Evolutionary conservation across 2,797 vertebrate species (phyloP), one percentile per base, ranked within the genome.

Genomic region (Tauraco hartlaubi): DNA sequence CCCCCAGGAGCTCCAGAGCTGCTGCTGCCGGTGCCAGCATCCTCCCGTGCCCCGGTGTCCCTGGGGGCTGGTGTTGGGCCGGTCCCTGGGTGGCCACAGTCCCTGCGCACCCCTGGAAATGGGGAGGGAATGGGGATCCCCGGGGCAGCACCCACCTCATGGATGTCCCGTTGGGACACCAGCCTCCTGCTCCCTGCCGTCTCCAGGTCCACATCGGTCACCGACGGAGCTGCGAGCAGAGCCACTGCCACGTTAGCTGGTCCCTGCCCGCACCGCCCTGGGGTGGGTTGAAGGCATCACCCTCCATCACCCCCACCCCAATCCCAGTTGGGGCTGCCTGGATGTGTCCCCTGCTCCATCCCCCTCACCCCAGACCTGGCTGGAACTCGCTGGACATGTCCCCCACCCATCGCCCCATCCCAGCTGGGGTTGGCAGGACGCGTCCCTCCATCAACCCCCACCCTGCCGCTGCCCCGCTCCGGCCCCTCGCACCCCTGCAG

Each of bases 81-180:
- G 49, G 12, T 62, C 31, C 33, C 29, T 2, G 7, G 9, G 37
- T 41, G 6, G 2, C 25, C 69, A 29, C 69, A 18, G 25, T 4
- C 13, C 9, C 13, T 8, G 3, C n/a, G 44, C 10, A 2, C 1
- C 11, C 25, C 22, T 0, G 0, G 48, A 37, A 54, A 63, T 2
- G 33, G 43, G 55, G 29, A 69, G 35, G 14, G 35, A 54, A 75
- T 10, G 22, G 43, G 55, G 55, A 61, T 77, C 72, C 12, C 37
- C 3, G 4, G 54, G 64, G 17, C 62, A 62, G 73, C 89, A 94
- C 97, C 66, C 89, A 97, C 96, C 95, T 97, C 96, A 90, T 94
- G 88, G 33, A 73, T 78, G 16, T 64, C 46, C 73, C 33, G 31
- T 49, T 3, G 89, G 76, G 86, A 74, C 85, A 83, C 41, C 21